Conservation (phyloP, 2,113 vertebrate species). For the Hylia prasina region DNA sequence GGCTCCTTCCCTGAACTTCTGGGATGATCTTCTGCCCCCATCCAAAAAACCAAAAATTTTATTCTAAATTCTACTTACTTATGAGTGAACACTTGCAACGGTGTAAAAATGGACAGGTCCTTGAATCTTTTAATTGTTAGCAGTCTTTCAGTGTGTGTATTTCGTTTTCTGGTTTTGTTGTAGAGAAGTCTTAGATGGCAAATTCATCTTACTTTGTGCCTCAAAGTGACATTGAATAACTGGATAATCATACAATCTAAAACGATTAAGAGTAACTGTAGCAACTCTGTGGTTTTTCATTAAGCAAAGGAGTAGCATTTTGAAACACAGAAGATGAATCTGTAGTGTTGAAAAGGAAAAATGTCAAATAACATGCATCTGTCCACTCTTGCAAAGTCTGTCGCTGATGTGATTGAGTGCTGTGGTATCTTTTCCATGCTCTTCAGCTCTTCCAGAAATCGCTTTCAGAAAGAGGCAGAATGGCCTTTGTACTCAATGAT, state of each 20-base stretch:
- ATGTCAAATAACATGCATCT: fast-evolving
- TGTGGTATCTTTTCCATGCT: not conserved
- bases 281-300: not conserved
- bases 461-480: not conserved
- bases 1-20: not conserved
- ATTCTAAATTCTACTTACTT: not conserved
- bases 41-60: too few species aligned
- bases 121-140: not conserved
- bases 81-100: not conserved
- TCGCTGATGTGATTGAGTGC: not conserved
- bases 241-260: not conserved
- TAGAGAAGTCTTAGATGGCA: not conserved
- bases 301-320: not conserved
- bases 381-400: not conserved
- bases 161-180: not conserved
- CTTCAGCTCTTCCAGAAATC: not conserved
- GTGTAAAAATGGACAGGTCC: not conserved
- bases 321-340: not conserved
- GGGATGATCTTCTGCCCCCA: fast-evolving
- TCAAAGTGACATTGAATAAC: not conserved
- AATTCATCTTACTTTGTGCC: not conserved
- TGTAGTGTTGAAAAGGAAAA: not conserved
- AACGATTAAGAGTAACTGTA: not conserved
- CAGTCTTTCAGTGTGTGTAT: not conserved
- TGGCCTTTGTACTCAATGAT: not conserved